Evolutionary conservation across 1,140 invertebrate species (phyloP).

Genomic region (Asbolus verrucosus): DNA sequence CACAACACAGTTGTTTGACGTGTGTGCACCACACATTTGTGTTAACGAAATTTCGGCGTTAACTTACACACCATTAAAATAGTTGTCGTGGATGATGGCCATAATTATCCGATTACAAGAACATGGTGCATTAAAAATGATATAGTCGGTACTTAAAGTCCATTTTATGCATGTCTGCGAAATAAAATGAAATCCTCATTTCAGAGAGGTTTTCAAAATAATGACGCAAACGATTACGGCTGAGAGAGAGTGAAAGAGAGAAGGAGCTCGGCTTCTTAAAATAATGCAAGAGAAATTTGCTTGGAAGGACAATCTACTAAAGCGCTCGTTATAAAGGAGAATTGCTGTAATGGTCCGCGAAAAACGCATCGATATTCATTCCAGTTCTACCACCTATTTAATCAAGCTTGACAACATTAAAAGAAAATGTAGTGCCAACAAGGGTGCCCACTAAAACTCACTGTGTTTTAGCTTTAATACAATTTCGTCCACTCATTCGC

Average conservation of each 20-base stretch:
- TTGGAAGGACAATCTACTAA: conserved; percentile 28
- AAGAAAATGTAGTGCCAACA: too few species aligned
- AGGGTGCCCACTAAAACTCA: background rate
- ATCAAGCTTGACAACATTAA: background rate
- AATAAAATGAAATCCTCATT: conserved; percentile 38
- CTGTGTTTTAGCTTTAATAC: background rate
- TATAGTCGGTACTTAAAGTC: conserved; percentile 11
- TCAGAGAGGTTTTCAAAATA: conserved; percentile 18
- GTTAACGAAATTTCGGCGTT: conserved; percentile 23
- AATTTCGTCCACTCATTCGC: background rate
- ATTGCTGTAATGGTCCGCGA: conserved; percentile 21
- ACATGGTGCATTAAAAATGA: conserved; percentile 28
- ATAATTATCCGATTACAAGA: conserved; percentile 6
- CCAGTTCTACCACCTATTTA: background rate
- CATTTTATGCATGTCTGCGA: conserved; percentile 30
- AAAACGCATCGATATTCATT: conserved; percentile 30
- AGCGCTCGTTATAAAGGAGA: conserved; percentile 23
- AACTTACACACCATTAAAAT: conserved; percentile 22
- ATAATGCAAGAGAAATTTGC: conserved; percentile 36
- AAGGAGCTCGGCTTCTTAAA: conserved; percentile 8
- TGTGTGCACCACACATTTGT: too few species aligned
- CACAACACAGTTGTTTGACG: too few species aligned
- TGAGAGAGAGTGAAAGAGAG: background rate
- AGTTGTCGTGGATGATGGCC: conserved; percentile 14
- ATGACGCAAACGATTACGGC: conserved; percentile 28